Percentiles rank a stretch among this genome's conserved stretches.
phyloP scores from a whole-genome alignment of 2,113 vertebrate genomes.

The Rhizomys pruinosus region DNA sequence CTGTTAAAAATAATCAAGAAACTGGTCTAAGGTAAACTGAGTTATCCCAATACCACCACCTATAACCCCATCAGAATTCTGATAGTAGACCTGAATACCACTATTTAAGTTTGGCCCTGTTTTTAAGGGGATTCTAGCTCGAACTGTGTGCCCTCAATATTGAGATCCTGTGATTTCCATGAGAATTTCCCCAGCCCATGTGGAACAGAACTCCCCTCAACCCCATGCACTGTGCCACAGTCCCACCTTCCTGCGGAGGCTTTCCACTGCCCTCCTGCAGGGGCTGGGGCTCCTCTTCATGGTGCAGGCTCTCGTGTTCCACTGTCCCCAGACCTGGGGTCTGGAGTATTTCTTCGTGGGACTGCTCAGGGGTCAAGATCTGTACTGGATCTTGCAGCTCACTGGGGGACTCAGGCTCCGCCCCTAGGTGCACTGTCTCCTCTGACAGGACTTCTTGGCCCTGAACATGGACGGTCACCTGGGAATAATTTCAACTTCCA shows the following conservation, averaged over 20 bases:
- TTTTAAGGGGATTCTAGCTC: not conserved
- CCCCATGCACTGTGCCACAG: not conserved
- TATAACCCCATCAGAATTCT: not conserved
- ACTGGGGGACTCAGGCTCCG: constrained; percentile 55
- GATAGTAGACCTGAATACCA: not conserved
- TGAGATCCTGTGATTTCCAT: not conserved
- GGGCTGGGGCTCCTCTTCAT: constrained; percentile 60
- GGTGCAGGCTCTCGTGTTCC: constrained; percentile 38
- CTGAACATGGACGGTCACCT: constrained; percentile 82
- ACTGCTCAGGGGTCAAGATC: constrained; percentile 39
- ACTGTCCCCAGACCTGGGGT: constrained; percentile 34
- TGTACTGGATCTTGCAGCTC: constrained; percentile 61
- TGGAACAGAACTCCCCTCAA: not conserved
- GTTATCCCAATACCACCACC: not conserved
- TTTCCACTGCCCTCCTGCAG: constrained; percentile 74
- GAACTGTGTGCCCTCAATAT: not conserved
- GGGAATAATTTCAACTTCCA: constrained; percentile 80
- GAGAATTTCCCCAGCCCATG: not conserved
- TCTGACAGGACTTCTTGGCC: constrained; percentile 82
- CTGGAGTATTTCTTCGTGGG: constrained; percentile 49
- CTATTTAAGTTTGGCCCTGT: not conserved
- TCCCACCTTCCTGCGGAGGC: constrained; percentile 3
- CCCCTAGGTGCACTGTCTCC: constrained; percentile 64
- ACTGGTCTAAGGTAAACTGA: not conserved
- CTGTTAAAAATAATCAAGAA: not conserved